These are phyloP conservation scores for Chunga burmeisteri DNA, from an alignment of 2,113 vertebrate species.

Conservation along the genomic window DNA sequence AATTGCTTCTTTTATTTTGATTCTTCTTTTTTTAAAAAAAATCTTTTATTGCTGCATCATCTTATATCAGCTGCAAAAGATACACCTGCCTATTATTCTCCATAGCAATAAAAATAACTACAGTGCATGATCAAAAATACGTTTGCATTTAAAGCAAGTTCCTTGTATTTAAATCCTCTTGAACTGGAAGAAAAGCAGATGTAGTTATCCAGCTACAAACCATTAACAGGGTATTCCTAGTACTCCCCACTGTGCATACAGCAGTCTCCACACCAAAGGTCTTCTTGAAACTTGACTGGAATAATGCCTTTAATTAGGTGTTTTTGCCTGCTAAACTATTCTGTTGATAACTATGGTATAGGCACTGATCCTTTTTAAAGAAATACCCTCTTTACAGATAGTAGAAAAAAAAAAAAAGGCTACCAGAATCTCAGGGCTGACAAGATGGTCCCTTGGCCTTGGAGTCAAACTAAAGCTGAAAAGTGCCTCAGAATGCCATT, in stretches of 20 bases:
- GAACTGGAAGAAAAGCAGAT: background rate
- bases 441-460: rapidly evolving
- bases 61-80: background rate
- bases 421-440: background rate
- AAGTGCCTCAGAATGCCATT: background rate
- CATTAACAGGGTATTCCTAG: background rate
- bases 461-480: background rate
- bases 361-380: background rate
- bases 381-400: background rate
- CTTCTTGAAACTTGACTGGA: background rate
- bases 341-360: background rate
- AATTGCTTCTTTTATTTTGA: background rate
- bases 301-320: background rate
- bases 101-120: background rate
- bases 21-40: background rate
- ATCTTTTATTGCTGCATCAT: background rate
- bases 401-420: background rate
- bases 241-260: background rate
- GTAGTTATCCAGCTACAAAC: background rate
- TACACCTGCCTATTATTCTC: background rate
- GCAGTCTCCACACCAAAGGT: background rate
- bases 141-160: background rate
- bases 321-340: background rate
- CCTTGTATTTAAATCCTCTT: background rate
- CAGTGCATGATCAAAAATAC: background rate